A percentile compares a stretch with the other conserved stretches of the same genome.
phyloP scores from a whole-genome alignment of 2,888 invertebrate species.

The Zhuqinia jingwanae region DNA sequence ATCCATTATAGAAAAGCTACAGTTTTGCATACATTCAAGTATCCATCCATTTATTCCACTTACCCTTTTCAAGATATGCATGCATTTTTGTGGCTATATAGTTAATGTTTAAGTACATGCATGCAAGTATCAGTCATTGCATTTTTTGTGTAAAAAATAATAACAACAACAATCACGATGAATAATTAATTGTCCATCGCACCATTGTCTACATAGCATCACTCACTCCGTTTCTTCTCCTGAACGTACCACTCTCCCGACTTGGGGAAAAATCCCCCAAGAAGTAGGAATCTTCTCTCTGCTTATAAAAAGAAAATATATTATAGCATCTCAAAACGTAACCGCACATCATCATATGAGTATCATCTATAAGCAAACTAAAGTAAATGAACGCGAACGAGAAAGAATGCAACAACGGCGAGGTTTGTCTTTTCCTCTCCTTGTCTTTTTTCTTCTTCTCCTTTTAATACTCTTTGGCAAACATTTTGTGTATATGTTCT shows the following conservation, averaged over 20 bases:
- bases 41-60: too few species aligned
- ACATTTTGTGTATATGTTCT: constrained; percentile 4
- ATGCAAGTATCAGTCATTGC: constrained; percentile 6
- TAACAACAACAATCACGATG: constrained; percentile 22
- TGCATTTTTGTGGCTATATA: too few species aligned
- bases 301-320: constrained; percentile 1
- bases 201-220: constrained; percentile 59
- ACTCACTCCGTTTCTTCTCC: not conserved
- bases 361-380: constrained; percentile 15
- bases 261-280: constrained; percentile 24
- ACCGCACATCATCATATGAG: not conserved
- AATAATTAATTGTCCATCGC: constrained; percentile 60
- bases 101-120: too few species aligned
- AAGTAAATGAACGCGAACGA: constrained; percentile 61
- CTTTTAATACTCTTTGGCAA: constrained; percentile 27
- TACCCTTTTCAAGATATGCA: too few species aligned
- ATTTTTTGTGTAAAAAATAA: constrained; percentile 11
- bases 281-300: constrained; percentile 55
- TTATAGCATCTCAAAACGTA: constrained; percentile 36
- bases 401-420: constrained; percentile 58
- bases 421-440: constrained; percentile 54
- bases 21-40: constrained; percentile 11
- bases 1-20: not conserved
- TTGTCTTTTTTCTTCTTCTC: constrained; percentile 6
- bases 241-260: not conserved